Base-by-base conservation (phyloP, 2,888 invertebrate genomes). In the Phlogophora meticulosa region DNA sequence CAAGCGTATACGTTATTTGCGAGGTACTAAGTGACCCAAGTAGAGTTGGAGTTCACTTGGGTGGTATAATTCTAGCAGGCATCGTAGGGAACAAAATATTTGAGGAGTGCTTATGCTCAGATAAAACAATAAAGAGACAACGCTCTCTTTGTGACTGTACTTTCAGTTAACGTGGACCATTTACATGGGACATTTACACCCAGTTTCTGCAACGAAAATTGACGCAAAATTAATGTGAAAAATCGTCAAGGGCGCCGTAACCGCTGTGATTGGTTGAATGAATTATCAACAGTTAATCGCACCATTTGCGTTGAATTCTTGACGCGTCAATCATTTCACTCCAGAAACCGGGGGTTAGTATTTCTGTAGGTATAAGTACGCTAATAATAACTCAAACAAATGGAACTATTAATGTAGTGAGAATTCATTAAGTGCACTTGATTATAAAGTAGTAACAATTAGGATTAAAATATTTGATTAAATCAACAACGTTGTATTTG, bases 401-500 rank as follows among this genome's bases (percentile, higher is more conserved):
- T 78, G 87, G 81, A 92, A 91, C 84, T 89, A 88, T 51, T 84
- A 80, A 81, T 66, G 91, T 92, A 93, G 93, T 93, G 92, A 92
- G 93, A 92, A 90, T 78, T 92, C 89, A 91, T 92, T 88, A 94
- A 94, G 94, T 94, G 94, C 94, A 94, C 94, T 94, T 94, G 92
- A 90, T 85, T 87, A 83, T 90, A 90, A 90, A 86, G 85, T 90
- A 91, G 88, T 80, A 64, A 72, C 66, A 84, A 83, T 70, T 86
- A 89, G 87, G 80, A 81, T 84, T 67, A 85, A 84, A 77, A 62
- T 80, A 83, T 86, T 82, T 85, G 81, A 86, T 85, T 81, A 82
- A 84, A 84, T 78, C 77, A 76, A 84, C 87, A 83, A 82, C 73
- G 72, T 85, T 85, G 85, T 83, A 82, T 87, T 90, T 87, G 84